phyloP scores from a whole-genome alignment of 2,888 invertebrate genomes.

The Phortica magna region DNA sequence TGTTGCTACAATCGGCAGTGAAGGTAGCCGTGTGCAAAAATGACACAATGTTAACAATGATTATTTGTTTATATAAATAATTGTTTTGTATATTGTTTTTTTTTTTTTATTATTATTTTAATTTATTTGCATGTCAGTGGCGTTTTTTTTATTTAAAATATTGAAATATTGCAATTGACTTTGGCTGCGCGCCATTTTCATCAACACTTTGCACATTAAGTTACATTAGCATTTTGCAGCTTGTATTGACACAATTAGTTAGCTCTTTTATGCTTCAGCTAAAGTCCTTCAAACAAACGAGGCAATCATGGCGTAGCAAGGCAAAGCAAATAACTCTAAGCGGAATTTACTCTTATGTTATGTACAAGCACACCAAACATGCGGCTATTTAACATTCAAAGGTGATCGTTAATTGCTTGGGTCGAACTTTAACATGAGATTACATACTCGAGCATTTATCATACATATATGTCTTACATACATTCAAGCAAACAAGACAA shows the following conservation, averaged over 20 bases:
- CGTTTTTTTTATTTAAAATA: too few species aligned
- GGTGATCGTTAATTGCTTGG: too few species aligned
- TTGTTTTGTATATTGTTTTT: background rate
- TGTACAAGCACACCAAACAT: too few species aligned
- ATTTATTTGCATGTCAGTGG: background rate
- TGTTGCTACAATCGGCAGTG: background rate
- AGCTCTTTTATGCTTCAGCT: background rate
- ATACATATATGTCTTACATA: too few species aligned
- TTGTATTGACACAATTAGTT: slow-evolving; percentile 17
- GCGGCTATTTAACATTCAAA: too few species aligned
- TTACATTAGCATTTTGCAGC: background rate
- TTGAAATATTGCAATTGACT: background rate
- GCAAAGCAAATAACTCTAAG: too few species aligned
- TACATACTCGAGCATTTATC: too few species aligned
- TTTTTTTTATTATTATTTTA: background rate
- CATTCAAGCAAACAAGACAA: background rate
- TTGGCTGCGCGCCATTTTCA: background rate
- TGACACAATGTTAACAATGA: too few species aligned
- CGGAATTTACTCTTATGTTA: too few species aligned
- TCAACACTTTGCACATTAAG: background rate
- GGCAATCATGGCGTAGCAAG: background rate
- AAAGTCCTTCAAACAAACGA: background rate
- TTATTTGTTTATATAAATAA: too few species aligned
- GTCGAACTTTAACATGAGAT: too few species aligned
- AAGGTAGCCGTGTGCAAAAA: background rate